A percentile compares a stretch with the other conserved stretches of the same genome.
Conservation (phyloP, 2,113 vertebrate genomes). For the Cyanoramphus novaezelandiae region DNA sequence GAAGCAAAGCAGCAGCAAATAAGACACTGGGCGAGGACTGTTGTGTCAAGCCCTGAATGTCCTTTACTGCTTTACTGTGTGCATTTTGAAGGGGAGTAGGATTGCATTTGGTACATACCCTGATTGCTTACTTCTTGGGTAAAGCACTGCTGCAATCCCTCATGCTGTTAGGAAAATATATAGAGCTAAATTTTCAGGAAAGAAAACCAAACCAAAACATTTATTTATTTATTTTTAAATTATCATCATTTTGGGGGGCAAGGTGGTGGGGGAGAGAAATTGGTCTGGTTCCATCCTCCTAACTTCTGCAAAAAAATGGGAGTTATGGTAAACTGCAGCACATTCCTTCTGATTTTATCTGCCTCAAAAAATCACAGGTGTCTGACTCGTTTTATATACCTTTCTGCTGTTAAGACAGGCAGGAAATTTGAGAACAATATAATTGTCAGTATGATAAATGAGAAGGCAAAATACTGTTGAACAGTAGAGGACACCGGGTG, state of each 20-base stretch:
- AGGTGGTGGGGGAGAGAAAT: too few relatives aligned
- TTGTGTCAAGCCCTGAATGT: not conserved
- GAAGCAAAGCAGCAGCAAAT: not conserved
- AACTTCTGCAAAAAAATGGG: not conserved
- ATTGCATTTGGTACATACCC: not conserved
- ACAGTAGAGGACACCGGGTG: conserved; percentile 61
- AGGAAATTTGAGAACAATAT: conserved; percentile 64
- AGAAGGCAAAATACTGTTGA: conserved; percentile 62
- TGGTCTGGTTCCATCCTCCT: not conserved
- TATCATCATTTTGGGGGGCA: not conserved
- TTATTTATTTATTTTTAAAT: not conserved
- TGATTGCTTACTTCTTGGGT: not conserved
- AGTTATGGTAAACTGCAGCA: not conserved
- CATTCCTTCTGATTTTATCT: not conserved
- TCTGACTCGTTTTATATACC: conserved; percentile 29
- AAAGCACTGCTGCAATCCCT: not conserved
- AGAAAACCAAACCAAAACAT: not conserved
- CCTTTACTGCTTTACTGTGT: not conserved
- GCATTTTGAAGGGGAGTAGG: not conserved
- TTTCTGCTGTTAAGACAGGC: conserved; percentile 60
- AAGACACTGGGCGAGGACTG: not conserved
- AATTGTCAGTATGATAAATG: conserved; percentile 71
- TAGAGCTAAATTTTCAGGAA: not conserved
- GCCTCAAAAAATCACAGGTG: not conserved
- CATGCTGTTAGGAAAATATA: not conserved